Evolutionary conservation across 1,140 invertebrate species (phyloP).

Genomic region (Polypedilum pembai): DNA sequence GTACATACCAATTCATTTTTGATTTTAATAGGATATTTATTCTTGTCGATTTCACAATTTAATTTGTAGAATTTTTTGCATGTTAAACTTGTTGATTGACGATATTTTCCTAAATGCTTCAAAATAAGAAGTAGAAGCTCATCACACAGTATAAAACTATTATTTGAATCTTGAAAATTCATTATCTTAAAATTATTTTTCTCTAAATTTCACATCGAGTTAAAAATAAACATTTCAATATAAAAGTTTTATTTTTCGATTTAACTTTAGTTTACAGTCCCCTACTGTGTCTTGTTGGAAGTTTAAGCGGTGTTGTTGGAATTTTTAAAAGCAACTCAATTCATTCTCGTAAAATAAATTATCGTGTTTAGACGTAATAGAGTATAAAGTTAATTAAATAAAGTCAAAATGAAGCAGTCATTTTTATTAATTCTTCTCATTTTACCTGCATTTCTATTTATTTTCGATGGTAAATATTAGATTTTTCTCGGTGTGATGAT

Average conservation of each 20-base stretch:
- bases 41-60: background rate
- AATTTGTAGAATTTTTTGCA: background rate
- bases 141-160: no score
- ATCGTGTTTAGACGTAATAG: background rate
- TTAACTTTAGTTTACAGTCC: background rate
- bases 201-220: no score
- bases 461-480: slow-evolving; percentile 45
- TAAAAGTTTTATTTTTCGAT: background rate
- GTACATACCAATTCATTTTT: background rate
- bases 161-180: no score
- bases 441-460: slow-evolving; percentile 48
- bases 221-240: no score
- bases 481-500: slow-evolving; percentile 28
- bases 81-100: background rate
- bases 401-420: slow-evolving; percentile 46
- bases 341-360: background rate
- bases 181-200: no score
- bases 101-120: no score
- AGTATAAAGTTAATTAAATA: slow-evolving; percentile 9
- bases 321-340: background rate
- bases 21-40: background rate
- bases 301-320: background rate
- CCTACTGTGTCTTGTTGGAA: background rate
- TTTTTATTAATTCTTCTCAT: slow-evolving; percentile 47
- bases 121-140: no score